Base-by-base conservation (phyloP, 2,113 vertebrate species). In the Stegastes partitus region DNA sequence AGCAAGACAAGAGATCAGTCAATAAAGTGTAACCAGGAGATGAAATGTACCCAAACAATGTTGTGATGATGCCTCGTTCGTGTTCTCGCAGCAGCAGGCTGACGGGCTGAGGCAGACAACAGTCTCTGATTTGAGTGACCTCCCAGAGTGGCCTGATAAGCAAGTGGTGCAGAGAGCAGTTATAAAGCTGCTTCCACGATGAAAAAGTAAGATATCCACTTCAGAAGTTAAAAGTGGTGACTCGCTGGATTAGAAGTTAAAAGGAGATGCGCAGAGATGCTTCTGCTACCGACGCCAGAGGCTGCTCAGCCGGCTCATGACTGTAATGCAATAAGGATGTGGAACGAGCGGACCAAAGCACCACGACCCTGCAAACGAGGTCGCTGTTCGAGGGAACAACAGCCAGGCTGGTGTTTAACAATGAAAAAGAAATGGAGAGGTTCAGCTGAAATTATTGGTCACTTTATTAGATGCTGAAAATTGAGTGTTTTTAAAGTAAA, bases 141-240 rank as follows among this genome's bases (percentile, higher is more conserved):
- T 87, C 62, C 75, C 67, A 66, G 71, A 80, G 80, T 4, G 22
- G 39, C 65, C 79, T 57, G 84, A 88, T 83, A 77, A 89, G 73
- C 53, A 62, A 49, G 74, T 11, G 0, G 56, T 2, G 16, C 51
- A 31, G 62, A 45, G 69, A 76, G 74, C 49, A 31, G 74, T 66
- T 90, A 86, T 77, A 79, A 82, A 83, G 82, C 74, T 5, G 31
- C 58, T 58, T 67, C 54, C 37, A 28, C 51, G 85, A 92, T 87
- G 51, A 74, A 57, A 77, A 78, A 74, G 44, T 23, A 63, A 80
- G 82, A 88, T 87, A 85, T 80, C 78, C 67, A 53, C 81, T 87
- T 82, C 25, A 74, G 66, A 84, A 80, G 88, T 87, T 82, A 70
- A 71, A 86, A 90, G 82, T 68, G 74, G 68, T 65, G 79, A 85